phyloP scores from a whole-genome alignment of 2,888 invertebrate species.

The Lomographa bimaculata region DNA sequence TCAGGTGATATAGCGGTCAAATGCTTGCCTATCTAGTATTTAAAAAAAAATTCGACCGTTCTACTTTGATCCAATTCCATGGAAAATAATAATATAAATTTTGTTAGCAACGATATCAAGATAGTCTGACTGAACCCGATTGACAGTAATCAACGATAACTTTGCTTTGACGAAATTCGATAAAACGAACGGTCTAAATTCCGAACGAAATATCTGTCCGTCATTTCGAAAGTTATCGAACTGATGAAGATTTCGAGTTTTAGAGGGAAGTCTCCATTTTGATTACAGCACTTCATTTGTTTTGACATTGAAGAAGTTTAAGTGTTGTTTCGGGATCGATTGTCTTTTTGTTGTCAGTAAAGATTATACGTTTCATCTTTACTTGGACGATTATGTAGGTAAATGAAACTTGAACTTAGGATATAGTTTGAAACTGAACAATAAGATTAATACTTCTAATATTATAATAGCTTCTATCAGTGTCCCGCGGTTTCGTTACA shows the following conservation, averaged over 20 bases:
- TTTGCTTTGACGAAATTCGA: slow-evolving; percentile 21
- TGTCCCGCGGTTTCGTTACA: too few species aligned
- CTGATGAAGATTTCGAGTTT: slow-evolving; percentile 21
- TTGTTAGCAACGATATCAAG: slow-evolving; percentile 19
- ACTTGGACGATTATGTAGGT: slow-evolving; percentile 1
- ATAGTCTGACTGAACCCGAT: slow-evolving; percentile 21
- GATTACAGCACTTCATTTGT: slow-evolving; percentile 23
- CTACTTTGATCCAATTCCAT: slow-evolving; percentile 1
- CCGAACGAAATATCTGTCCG: slow-evolving; percentile 19
- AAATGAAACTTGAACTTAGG: too few species aligned
- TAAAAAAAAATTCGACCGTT: too few species aligned
- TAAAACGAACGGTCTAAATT: slow-evolving; percentile 23
- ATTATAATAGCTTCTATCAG: too few species aligned
- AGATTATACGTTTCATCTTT: slow-evolving; percentile 11
- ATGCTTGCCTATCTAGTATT: too few species aligned
- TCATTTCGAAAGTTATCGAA: slow-evolving; percentile 25
- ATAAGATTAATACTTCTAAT: too few species aligned
- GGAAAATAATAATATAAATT: slow-evolving; percentile 17
- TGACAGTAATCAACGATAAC: slow-evolving; percentile 29
- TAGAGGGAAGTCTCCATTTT: slow-evolving; percentile 20
- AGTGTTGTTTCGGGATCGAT: slow-evolving; percentile 17
- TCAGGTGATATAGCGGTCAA: too few species aligned
- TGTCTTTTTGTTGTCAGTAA: slow-evolving; percentile 13
- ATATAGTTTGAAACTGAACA: too few species aligned
- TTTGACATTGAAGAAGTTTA: slow-evolving; percentile 20